Evolutionary conservation across 2,888 invertebrate genomes (phyloP).

Genomic region (Cylindroiulus punctatus): DNA sequence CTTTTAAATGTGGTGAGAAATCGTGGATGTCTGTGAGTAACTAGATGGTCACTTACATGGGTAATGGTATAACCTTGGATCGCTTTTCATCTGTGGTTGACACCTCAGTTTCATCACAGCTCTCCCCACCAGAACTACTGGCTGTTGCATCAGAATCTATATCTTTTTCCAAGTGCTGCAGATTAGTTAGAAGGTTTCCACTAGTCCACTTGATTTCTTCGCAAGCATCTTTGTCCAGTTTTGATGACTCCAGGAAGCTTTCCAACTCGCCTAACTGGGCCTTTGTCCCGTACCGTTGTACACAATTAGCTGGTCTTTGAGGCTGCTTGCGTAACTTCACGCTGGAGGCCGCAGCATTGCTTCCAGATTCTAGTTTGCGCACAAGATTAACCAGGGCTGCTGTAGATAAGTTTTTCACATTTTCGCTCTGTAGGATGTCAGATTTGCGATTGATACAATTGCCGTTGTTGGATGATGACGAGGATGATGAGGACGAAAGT

Average conservation of each 20-base stretch:
- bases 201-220: conserved; percentile 73
- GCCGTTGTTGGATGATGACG: conserved; percentile 53
- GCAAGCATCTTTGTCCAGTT: conserved; percentile 63
- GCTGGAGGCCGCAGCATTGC: conserved; percentile 61
- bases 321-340: conserved; percentile 49
- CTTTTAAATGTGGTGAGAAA: background rate
- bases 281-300: conserved; percentile 37
- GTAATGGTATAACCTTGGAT: conserved; percentile 70
- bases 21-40: background rate
- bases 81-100: conserved; percentile 57
- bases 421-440: conserved; percentile 63
- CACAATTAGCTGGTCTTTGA: background rate
- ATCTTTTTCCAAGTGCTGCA: conserved; percentile 78
- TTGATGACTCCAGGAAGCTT: conserved; percentile 43
- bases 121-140: conserved; percentile 93
- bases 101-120: conserved; percentile 79
- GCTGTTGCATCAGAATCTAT: conserved; percentile 93
- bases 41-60: conserved; percentile 69
- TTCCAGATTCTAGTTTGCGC: conserved; percentile 70
- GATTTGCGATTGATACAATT: conserved; percentile 52
- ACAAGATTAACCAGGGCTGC: conserved; percentile 72
- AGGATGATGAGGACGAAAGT: conserved; percentile 49
- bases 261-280: background rate
- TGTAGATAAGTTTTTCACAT: conserved; percentile 67
- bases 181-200: conserved; percentile 77